Evolutionary conservation across 1,140 invertebrate genomes (phyloP), one percentile per base, ranked within the genome.

Genomic region (Armadillidium nasatum): DNA sequence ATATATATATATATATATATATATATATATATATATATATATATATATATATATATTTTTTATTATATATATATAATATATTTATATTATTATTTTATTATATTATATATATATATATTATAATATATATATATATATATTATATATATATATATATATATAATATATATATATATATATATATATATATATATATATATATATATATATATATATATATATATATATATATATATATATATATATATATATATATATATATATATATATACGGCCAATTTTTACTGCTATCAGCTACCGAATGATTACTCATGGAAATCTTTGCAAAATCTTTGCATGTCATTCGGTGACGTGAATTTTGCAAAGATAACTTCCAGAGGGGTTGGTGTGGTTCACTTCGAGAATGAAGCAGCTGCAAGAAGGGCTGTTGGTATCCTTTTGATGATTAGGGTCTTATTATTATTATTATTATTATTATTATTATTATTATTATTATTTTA

Each of bases 21-120:
- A 71, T 71, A 71, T 43, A 71, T 71, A 71, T 71, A 71, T 71
- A 71, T 71, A 71, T 43, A 71, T 71, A 71, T 71, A 71, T 71
- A 71, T 43, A 11, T 67, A 11, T 67, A 11, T 11, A 11, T 67
- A 11, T 67, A 11, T 67, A 11, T 67, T 0, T 67, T 0, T 67
- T 0, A 9, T 0, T 67, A 11, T 67, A 11, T 67, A 11, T 67
- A 11, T 9, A 43, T 71, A 43, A 43, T 71, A 43, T 71, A 43
- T 71, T 9, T 71, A 43, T 71, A 43, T n/a, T n/a, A n/a, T n/a
- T n/a, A n/a, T n/a, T n/a, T n/a, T n/a, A n/a, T n/a, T n/a, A n/a
- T n/a, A n/a, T n/a, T 71, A 43, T 71, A 43, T 71, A 43, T 71
- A 43, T 71, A 43, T 71, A 43, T 71, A 43, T 71, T 33, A 33